A percentile compares a stretch with the other conserved stretches of the same genome.
These are phyloP conservation scores for Tenthredo amoena DNA, from an alignment of 2,888 invertebrate genomes.

Conservation along the genomic window DNA sequence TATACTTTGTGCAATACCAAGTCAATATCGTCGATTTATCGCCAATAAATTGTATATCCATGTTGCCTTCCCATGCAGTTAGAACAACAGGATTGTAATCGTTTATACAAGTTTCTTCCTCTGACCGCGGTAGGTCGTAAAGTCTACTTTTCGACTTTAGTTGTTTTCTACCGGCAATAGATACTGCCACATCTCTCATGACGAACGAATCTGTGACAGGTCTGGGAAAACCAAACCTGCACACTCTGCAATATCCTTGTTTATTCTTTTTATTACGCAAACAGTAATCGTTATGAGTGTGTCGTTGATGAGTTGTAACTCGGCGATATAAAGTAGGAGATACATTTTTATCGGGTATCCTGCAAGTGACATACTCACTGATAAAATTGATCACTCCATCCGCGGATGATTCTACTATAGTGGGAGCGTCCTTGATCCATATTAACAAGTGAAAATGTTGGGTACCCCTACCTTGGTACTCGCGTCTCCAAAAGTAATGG, in stretches of 20 bases:
- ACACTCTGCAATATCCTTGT: constrained; percentile 57
- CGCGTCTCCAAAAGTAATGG: constrained; percentile 59
- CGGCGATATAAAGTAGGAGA: constrained; percentile 62
- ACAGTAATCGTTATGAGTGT: constrained; percentile 64
- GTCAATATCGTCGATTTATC: constrained; percentile 65
- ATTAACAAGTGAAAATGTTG: constrained; percentile 63
- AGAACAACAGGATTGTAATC: constrained; percentile 67
- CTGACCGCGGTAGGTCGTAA: constrained; percentile 64
- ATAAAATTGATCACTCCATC: constrained; percentile 61
- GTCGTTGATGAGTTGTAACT: constrained; percentile 60
- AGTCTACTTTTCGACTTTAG: constrained; percentile 61
- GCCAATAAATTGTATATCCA: constrained; percentile 33
- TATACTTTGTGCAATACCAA: constrained; percentile 67
- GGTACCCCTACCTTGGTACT: constrained; percentile 60
- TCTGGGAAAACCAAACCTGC: constrained; percentile 66
- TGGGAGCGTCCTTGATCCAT: constrained; percentile 63
- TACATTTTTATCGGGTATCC: constrained; percentile 61
- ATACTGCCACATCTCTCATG: constrained; percentile 61
- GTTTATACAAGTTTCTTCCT: constrained; percentile 61
- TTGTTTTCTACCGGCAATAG: constrained; percentile 65
- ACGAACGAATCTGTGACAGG: constrained; percentile 60
- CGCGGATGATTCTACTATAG: constrained; percentile 56
- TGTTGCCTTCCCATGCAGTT: constrained; percentile 68
- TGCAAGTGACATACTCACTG: constrained; percentile 61
- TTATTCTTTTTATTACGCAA: constrained; percentile 63